A percentile compares a stretch with the other conserved stretches of the same genome.
phyloP scores from a whole-genome alignment of 2,113 vertebrate species.

The Chloropsis cyanopogon region DNA sequence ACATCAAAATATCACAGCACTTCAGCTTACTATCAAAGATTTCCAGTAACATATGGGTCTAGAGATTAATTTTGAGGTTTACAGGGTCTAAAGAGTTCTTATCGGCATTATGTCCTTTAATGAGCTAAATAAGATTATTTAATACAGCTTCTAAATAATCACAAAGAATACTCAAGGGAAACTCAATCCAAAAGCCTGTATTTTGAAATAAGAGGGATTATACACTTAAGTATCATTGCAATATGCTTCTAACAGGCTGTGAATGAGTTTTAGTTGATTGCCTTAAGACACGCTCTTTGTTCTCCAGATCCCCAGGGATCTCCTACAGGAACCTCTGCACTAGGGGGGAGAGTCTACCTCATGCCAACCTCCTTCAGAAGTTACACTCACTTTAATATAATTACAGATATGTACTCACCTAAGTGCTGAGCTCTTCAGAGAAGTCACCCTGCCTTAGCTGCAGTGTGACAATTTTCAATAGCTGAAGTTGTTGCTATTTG shows the following conservation, averaged over 20 bases:
- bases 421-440: background rate
- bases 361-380: background rate
- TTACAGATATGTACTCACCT: background rate
- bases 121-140: background rate
- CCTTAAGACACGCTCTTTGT: background rate
- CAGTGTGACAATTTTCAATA: background rate
- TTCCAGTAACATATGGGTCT: background rate
- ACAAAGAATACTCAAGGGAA: background rate
- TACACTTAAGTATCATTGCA: background rate
- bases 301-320: background rate
- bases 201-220: background rate
- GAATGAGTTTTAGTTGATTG: background rate
- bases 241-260: background rate
- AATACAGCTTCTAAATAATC: background rate
- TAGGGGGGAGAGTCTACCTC: rapidly evolving
- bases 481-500: background rate
- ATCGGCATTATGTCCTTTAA: background rate
- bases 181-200: background rate
- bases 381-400: background rate
- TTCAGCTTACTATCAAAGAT: background rate
- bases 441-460: background rate
- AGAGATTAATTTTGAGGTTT: background rate
- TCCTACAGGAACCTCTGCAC: background rate
- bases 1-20: background rate
- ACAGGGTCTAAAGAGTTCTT: background rate